phyloP scores from a whole-genome alignment of 2,797 vertebrate genomes.

The Halcyon smyrnensis region DNA sequence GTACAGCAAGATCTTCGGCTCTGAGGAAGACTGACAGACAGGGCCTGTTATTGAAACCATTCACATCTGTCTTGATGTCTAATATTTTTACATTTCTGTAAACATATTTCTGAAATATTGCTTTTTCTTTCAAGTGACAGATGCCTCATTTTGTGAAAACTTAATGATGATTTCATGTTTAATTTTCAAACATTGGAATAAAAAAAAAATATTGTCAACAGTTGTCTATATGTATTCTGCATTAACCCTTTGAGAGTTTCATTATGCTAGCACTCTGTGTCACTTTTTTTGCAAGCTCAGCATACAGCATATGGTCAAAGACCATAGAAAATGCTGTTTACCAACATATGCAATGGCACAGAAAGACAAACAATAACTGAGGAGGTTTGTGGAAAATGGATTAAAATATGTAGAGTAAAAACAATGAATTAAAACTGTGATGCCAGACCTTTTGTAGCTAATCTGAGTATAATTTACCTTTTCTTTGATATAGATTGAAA shows the following conservation, averaged over 20 bases:
- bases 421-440: constrained; percentile 25
- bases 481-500: not conserved
- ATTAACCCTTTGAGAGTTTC: constrained; percentile 77
- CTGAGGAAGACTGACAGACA: constrained; percentile 81
- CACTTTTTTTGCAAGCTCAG: constrained; percentile 34
- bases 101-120: constrained; percentile 86
- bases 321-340: constrained; percentile 45
- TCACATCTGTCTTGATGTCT: constrained; percentile 85
- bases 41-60: constrained; percentile 74
- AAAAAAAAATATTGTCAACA: constrained; percentile 83
- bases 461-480: constrained; percentile 27
- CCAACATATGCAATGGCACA: constrained; percentile 46
- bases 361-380: constrained; percentile 50
- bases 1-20: constrained; percentile 87
- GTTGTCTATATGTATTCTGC: constrained; percentile 81
- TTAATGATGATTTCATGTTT: constrained; percentile 81
- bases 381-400: not conserved
- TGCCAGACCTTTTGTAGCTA: not conserved
- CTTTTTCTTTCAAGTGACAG: constrained; percentile 82
- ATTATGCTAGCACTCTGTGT: constrained; percentile 57
- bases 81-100: constrained; percentile 88
- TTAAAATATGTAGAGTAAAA: constrained; percentile 32
- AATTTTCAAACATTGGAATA: constrained; percentile 84
- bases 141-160: constrained; percentile 84
- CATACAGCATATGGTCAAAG: constrained; percentile 47